Evolutionary conservation across 2,797 vertebrate species (phyloP), one percentile per base, ranked within the genome.

Genomic region (Pipistrellus pygmaeus): DNA sequence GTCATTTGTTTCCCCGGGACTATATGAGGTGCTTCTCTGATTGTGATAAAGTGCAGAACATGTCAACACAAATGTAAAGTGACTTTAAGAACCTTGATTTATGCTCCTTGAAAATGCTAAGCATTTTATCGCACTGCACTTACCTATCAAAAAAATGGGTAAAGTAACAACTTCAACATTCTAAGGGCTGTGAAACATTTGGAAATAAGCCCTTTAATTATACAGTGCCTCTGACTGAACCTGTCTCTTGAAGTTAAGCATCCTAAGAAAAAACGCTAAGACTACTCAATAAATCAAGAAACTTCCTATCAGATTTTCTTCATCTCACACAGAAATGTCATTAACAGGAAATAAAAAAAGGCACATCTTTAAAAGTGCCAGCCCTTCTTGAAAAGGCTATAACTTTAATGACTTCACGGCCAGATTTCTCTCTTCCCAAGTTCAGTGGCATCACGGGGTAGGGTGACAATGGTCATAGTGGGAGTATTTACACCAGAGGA

Each of bases 61-160:
- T 96, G 76, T 96, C 90, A 93, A 93, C 95, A 96, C 1, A 95
- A 94, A 97, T 88, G 2, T 17, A 73, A 88, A 92, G 71, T 85
- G 95, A 89, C 92, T 95, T 35, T 44, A 92, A 97, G 95, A 89
- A 92, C 57, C 62, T 89, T 96, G 72, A 95, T 92, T 93, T 95
- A 95, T 25, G 85, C 96, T 92, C 88, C 96, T 97, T 96, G 83
- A 95, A 96, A 96, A 93, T 90, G 94, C 73, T 92, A 94, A 97
- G 85, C 64, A 82, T 77, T 96, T 97, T 85, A 95, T 82, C 91
- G 71, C 84, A 96, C 87, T 95, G 88, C 91, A 97, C 94, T 97
- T 97, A 96, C 96, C 95, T 95, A 35, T 88, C 95, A 95, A 95
- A 97, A 96, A 97, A 95, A 86, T 75, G 95, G 95, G 85, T 88